These are phyloP conservation scores for Lamellibrachia columna DNA, from an alignment of 2,888 invertebrate genomes.

Conservation along the genomic window DNA sequence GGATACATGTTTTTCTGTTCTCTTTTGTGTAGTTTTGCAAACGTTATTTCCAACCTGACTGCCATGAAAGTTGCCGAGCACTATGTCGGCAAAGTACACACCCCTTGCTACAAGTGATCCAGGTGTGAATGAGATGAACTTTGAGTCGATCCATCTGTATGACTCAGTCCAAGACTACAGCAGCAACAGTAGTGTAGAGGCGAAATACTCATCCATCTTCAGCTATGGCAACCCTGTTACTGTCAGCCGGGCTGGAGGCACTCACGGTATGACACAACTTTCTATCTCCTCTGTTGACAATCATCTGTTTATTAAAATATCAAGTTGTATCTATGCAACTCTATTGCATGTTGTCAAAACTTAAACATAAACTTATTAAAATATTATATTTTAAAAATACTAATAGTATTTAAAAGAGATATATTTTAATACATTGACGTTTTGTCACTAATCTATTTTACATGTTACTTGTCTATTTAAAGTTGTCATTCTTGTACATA, in stretches of 20 bases:
- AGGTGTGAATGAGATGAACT: not conserved
- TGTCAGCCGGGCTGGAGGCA: not conserved
- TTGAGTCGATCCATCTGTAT: conserved; percentile 1
- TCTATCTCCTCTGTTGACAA: not conserved
- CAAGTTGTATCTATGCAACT: no score
- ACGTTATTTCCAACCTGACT: not conserved
- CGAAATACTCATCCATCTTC: not conserved
- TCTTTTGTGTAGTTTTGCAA: not conserved
- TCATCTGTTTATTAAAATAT: no score
- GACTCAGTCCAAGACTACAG: not conserved
- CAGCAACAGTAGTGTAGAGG: not conserved
- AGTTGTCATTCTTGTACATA: no score
- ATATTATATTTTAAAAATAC: no score
- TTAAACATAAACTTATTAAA: no score
- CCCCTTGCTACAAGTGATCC: not conserved
- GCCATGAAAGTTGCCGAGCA: not conserved
- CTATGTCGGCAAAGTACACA: not conserved
- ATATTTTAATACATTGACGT: no score
- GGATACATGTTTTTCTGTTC: not conserved
- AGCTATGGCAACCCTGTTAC: not conserved
- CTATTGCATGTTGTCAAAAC: no score
- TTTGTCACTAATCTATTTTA: no score
- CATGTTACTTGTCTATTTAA: no score
- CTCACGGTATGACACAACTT: not conserved
- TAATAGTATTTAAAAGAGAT: no score